Percentiles rank a stretch among this genome's conserved stretches.
phyloP scores from a whole-genome alignment of 2,888 invertebrate species.

The Leptinotarsa tumamoca region DNA sequence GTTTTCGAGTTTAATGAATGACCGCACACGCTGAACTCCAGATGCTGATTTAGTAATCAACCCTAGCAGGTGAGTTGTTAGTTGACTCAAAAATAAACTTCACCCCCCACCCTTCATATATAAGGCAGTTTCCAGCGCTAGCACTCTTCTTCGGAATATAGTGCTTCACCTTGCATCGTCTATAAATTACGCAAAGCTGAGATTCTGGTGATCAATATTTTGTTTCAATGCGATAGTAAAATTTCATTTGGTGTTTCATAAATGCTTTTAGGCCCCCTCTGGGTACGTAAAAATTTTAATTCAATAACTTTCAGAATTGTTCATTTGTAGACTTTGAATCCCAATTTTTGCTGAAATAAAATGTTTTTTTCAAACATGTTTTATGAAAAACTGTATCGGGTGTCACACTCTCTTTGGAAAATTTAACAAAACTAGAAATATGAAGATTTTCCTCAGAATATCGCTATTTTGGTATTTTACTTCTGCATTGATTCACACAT shows the following conservation, averaged over 20 bases:
- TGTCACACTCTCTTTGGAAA: too few relatives aligned
- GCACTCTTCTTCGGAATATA: slow-evolving; percentile 44
- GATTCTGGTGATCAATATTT: slow-evolving; percentile 28
- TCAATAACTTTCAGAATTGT: too few relatives aligned
- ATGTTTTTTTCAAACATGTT: too few relatives aligned
- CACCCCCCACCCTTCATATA: slow-evolving; percentile 10
- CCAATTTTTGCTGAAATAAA: too few relatives aligned
- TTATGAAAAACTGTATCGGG: too few relatives aligned
- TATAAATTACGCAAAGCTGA: slow-evolving; percentile 49
- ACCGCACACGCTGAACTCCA: slow-evolving; percentile 61
- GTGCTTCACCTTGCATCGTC: slow-evolving; percentile 35
- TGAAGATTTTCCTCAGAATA: too few relatives aligned
- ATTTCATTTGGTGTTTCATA: not conserved
- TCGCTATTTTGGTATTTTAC: too few relatives aligned
- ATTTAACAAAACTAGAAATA: too few relatives aligned
- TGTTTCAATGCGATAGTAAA: not conserved
- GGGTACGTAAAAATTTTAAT: not conserved
- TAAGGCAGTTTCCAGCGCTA: slow-evolving; percentile 16
- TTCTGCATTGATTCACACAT: too few relatives aligned
- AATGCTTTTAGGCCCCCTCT: not conserved
- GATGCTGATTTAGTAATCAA: slow-evolving; percentile 67
- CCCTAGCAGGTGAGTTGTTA: slow-evolving; percentile 59
- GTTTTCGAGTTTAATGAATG: slow-evolving; percentile 66
- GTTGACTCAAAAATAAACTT: slow-evolving; percentile 38
- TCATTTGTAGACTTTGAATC: too few relatives aligned